phyloP scores from a whole-genome alignment of 1,140 invertebrate genomes.

The Drosophila arizonae region DNA sequence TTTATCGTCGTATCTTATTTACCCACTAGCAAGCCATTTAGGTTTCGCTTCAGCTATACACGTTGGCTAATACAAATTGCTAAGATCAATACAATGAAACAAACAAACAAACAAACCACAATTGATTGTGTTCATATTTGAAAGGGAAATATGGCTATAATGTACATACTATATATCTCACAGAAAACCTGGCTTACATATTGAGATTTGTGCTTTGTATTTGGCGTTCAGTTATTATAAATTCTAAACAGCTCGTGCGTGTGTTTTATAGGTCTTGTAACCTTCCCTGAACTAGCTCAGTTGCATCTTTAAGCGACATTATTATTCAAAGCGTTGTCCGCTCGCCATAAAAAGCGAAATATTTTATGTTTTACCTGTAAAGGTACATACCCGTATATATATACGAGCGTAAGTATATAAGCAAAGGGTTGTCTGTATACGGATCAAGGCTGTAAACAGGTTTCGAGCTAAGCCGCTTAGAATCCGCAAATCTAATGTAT shows the following conservation, averaged over 20 bases:
- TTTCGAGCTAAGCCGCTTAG: too few species aligned
- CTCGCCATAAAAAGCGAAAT: conserved; percentile 5
- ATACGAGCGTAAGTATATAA: neutral
- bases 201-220: neutral
- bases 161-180: neutral
- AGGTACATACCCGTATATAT: neutral
- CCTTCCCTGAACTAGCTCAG: conserved; percentile 22
- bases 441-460: conserved; percentile 1
- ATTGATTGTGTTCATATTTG: neutral
- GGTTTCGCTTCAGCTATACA: conserved; percentile 6
- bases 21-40: neutral
- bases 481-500: too few species aligned
- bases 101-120: conserved; percentile 1
- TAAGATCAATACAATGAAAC: conserved; percentile 47
- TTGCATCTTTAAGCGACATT: conserved; percentile 7
- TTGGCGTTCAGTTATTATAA: neutral
- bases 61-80: conserved; percentile 67
- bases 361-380: neutral
- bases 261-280: conserved; percentile 3
- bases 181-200: too few species aligned
- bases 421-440: neutral
- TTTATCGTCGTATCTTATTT: conserved; percentile 8
- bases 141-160: neutral
- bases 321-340: conserved; percentile 9
- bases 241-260: conserved; percentile 4